Evolutionary conservation across 2,888 invertebrate genomes (phyloP).

Genomic region (Volucella inanis): DNA sequence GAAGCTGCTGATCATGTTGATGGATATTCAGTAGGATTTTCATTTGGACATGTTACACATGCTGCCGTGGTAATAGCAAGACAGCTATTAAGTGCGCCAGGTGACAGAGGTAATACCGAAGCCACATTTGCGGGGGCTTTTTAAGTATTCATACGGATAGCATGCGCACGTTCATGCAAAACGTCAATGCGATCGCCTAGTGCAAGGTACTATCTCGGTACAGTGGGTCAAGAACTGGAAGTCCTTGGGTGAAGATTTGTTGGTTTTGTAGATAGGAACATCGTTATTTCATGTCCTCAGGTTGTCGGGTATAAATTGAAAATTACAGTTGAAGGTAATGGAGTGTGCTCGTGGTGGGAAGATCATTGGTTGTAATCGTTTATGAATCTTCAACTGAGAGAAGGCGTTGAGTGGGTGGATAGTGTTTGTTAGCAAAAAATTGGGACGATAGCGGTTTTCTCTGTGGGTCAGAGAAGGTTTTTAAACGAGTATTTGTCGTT

Average conservation of each 20-base stretch:
- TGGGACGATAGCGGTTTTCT: background rate
- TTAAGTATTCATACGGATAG: background rate
- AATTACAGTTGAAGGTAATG: slow-evolving; percentile 12
- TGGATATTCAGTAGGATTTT: slow-evolving; percentile 39
- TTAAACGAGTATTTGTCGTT: background rate
- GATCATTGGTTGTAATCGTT: slow-evolving; percentile 36
- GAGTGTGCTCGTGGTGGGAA: slow-evolving; percentile 17
- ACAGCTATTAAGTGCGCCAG: slow-evolving; percentile 49
- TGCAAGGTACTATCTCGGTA: background rate
- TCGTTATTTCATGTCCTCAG: slow-evolving; percentile 34
- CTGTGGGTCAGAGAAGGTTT: slow-evolving; percentile 25
- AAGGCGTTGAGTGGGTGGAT: slow-evolving; percentile 39
- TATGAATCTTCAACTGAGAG: slow-evolving; percentile 45
- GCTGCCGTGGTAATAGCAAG: slow-evolving; percentile 42
- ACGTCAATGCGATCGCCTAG: background rate
- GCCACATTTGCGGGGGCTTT: slow-evolving; percentile 17
- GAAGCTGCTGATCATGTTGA: slow-evolving; percentile 3
- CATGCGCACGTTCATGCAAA: slow-evolving; percentile 23
- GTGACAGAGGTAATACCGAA: slow-evolving; percentile 48
- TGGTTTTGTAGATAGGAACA: slow-evolving; percentile 38
- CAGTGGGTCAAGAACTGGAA: background rate
- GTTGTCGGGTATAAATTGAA: slow-evolving; percentile 34
- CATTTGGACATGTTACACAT: slow-evolving; percentile 51
- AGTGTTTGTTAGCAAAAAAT: slow-evolving; percentile 11
- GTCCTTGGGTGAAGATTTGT: slow-evolving; percentile 27